These are phyloP conservation scores for Aphelinus atriplicis DNA, from an alignment of 1,140 invertebrate genomes.

Conservation along the genomic window DNA sequence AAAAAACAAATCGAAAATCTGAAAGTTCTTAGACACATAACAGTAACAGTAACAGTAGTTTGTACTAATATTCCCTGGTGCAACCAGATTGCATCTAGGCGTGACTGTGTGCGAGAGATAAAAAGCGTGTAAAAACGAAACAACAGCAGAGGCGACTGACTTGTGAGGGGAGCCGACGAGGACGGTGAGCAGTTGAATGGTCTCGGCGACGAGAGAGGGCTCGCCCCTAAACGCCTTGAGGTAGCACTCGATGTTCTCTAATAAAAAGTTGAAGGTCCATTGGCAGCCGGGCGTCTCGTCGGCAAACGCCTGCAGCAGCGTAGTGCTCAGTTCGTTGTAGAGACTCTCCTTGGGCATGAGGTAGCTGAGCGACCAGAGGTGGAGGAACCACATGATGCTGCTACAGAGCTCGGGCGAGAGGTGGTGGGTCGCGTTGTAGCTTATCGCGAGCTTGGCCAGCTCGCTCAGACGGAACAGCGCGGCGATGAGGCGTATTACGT, in stretches of 20 bases:
- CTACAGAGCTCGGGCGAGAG: slow-evolving; percentile 85
- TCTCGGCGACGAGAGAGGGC: slow-evolving; percentile 69
- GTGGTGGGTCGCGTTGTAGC: slow-evolving; percentile 70
- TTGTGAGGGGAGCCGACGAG: slow-evolving; percentile 66
- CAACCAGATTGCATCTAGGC: no score
- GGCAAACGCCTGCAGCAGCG: slow-evolving; percentile 72
- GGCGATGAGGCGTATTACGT: slow-evolving; percentile 73
- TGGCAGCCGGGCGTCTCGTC: slow-evolving; percentile 69
- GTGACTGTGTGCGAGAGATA: neutral
- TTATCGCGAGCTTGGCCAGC: slow-evolving; percentile 73
- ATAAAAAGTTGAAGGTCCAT: slow-evolving; percentile 72
- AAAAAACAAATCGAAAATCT: no score
- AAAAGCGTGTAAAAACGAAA: neutral
- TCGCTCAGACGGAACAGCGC: slow-evolving; percentile 76
- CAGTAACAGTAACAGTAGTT: no score
- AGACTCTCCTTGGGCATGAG: slow-evolving; percentile 75
- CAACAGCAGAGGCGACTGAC: neutral
- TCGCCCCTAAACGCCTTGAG: slow-evolving; percentile 71
- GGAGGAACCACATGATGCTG: slow-evolving; percentile 83
- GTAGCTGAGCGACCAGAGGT: slow-evolving; percentile 80
- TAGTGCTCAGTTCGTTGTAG: slow-evolving; percentile 72
- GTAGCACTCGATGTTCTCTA: slow-evolving; percentile 72
- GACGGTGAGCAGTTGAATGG: slow-evolving; percentile 69
- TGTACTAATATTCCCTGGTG: no score
- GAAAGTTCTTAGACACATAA: no score